Conservation (phyloP, 2,888 invertebrate species). For the Ganaspis brasiliensis region DNA sequence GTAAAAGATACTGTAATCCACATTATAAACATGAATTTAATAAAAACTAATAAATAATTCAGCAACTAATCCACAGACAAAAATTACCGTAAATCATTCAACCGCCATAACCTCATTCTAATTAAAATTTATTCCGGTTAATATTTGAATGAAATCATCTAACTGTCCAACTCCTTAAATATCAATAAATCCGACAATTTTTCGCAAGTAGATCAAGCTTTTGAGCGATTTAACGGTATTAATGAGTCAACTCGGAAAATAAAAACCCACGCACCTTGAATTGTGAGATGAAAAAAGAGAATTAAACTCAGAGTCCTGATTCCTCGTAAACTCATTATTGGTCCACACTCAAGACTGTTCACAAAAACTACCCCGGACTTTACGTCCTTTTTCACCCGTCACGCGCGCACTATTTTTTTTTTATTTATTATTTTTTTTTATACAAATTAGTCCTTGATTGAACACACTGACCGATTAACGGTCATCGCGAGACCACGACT, state of each 20-base stretch:
- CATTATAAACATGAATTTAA: too few species aligned
- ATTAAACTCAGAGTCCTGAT: slow-evolving; percentile 58
- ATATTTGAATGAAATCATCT: too few species aligned
- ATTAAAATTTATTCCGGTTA: too few species aligned
- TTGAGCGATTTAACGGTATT: slow-evolving; percentile 22
- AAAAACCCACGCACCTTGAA: slow-evolving; percentile 67
- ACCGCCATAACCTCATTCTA: too few species aligned
- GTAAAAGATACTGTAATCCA: too few species aligned
- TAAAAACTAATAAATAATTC: too few species aligned
- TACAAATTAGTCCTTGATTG: neutral
- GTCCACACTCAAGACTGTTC: neutral
- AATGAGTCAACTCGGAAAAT: neutral
- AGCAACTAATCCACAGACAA: too few species aligned
- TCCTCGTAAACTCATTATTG: slow-evolving; percentile 62
- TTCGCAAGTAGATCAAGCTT: slow-evolving; percentile 6
- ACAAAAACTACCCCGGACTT: slow-evolving; percentile 35
- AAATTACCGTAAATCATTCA: too few species aligned
- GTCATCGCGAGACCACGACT: slow-evolving; percentile 35
- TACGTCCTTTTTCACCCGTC: slow-evolving; percentile 19
- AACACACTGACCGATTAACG: slow-evolving; percentile 34
- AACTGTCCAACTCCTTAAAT: neutral
- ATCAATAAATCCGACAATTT: slow-evolving; percentile 11
- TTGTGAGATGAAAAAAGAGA: slow-evolving; percentile 60
- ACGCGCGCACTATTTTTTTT: slow-evolving; percentile 28
- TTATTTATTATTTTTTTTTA: neutral